Base-by-base conservation (phyloP, 2,797 vertebrate species). In the Leptoclinus maculatus region DNA sequence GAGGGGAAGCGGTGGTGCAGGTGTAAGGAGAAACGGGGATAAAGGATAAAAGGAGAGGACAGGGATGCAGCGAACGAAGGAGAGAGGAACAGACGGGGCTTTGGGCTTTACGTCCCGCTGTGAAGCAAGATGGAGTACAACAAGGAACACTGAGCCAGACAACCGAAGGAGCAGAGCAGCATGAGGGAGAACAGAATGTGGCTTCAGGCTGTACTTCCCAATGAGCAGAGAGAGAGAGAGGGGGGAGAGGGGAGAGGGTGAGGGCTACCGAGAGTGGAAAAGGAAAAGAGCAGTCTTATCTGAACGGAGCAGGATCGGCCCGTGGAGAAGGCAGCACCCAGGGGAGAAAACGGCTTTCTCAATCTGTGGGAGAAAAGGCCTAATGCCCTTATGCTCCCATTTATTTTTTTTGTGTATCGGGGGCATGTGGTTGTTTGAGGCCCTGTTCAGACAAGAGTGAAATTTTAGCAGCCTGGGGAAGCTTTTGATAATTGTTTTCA, bases 51-150 rank as follows among this genome's bases (percentile, higher is more conserved):
- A 76, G 67, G 47, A 59, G 47, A 71, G 74, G 77, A 79, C 9
- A 2, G 76, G 83, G 77, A 83, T 34, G 38, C 58, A 81, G 83
- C 13, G 47, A 72, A 77, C 14, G 71, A 83, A 69, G 59, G 59
- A 72, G 66, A 25, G 66, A 5, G 38, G 60, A 66, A 78, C 63
- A 60, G 80, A 87, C 21, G 36, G 39, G 32, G 85, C 84, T 88
- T 62, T 66, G 66, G 88, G 88, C 79, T 89, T 76, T 39, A 49
- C 23, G 29, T 87, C 90, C 87, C 29, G 66, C 91, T 91, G 88
- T 66, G 88, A 91, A 74, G 85, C 87, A 92, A 91, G 88, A 91
- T 92, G 91, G 89, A 91, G 87, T 87, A 89, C 81, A 69, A 86
- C 58, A 45, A 86, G 81, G 54, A 87, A 67, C 78, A 11, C 39